Base-by-base conservation (phyloP, 2,113 vertebrate genomes). In the Dasypus novemcinctus region DNA sequence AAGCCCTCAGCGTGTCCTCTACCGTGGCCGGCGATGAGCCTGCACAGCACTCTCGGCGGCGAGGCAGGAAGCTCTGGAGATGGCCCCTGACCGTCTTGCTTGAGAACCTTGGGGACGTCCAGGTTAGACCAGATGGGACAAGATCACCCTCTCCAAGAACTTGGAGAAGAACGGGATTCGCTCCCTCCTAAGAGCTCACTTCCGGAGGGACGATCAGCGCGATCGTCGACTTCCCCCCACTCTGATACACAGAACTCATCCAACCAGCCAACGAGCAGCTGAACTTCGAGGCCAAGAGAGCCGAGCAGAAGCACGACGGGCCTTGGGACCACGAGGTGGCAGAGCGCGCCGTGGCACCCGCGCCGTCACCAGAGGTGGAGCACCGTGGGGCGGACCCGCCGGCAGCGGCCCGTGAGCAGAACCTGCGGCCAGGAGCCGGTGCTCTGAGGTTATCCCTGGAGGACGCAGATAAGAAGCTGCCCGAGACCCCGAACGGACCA, bases 261-360 rank as follows among this genome's bases (percentile, higher is more conserved):
- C 99, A 99, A 94, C 98, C 99, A 4, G 99, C 99, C 98, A 98
- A 98, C 98, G 99, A 99, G 97, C n/a, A n/a, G n/a, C n/a, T n/a
- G 99, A 99, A 97, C 99, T 99, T 99, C 97, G 99, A 99, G 99
- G 99, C 99, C 96, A 99, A 99, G 96, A 99, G 99, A 98, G 99
- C 99, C 33, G n/a, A n/a, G n/a, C n/a, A n/a, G n/a, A n/a, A n/a
- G n/a, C n/a, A n/a, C n/a, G n/a, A n/a, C n/a, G n/a, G n/a, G n/a
- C n/a, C n/a, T n/a, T 99, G 99, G 99, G 99, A 99, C 97, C 97
- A 97, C 0, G 99, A 99, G 1, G 99, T 99, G 74, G 99, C 99
- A 96, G 99, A 99, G 92, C 99, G 81, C 99, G 99, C 97, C 99
- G 99, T 0, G 99, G 99, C 0, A 99, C 99, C 2, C 98, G 99